Percentiles rank a stretch among this genome's conserved stretches.
phyloP scores from a whole-genome alignment of 2,113 vertebrate species.

The Epinephelus cyanopodus region DNA sequence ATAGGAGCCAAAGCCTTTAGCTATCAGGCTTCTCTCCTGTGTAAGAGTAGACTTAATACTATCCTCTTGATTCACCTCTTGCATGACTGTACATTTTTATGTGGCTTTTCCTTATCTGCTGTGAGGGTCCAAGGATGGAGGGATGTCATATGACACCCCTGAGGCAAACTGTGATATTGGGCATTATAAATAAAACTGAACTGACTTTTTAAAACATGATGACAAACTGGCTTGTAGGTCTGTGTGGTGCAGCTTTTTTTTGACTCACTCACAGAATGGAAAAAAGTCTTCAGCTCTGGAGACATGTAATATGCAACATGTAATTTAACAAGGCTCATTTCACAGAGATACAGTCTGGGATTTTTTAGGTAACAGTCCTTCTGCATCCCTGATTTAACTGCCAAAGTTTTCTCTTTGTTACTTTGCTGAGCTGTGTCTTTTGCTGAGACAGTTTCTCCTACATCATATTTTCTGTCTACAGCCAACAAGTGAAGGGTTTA shows the following conservation, averaged over 20 bases:
- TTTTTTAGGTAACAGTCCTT: not conserved
- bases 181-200: too few species aligned
- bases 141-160: too few species aligned
- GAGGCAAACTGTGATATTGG: too few species aligned
- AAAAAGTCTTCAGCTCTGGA: not conserved
- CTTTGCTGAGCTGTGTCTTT: not conserved
- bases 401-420: not conserved
- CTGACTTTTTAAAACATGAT: not conserved
- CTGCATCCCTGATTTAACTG: not conserved
- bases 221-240: not conserved
- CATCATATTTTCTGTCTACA: not conserved
- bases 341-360: not conserved
- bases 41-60: too few species aligned
- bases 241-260: not conserved
- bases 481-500: not conserved
- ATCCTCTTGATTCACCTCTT: too few species aligned
- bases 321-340: conserved; percentile 21
- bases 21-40: too few species aligned
- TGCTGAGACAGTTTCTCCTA: not conserved
- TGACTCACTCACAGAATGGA: not conserved
- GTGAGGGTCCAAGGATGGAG: too few species aligned
- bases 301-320: not conserved
- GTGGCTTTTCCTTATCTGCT: too few species aligned
- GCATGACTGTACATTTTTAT: too few species aligned
- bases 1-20: too few species aligned